phyloP scores from a whole-genome alignment of 2,888 invertebrate species.

The Sericinus montela region DNA sequence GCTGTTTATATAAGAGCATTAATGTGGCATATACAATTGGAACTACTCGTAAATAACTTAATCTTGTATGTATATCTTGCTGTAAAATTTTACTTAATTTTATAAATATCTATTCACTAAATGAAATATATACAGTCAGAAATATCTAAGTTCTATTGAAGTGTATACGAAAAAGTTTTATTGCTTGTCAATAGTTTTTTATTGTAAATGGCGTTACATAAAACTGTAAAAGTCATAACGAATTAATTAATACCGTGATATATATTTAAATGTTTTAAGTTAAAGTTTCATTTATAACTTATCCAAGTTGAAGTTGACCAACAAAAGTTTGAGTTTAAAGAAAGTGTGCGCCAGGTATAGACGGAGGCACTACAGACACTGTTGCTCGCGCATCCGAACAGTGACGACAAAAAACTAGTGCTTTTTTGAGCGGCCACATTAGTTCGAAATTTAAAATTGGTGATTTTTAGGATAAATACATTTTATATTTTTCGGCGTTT shows the following conservation, averaged over 20 bases:
- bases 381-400: conserved; percentile 42
- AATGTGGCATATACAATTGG: conserved; percentile 11
- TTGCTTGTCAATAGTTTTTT: no score
- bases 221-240: neutral
- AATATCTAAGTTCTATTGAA: neutral
- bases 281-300: conserved; percentile 15
- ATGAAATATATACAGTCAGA: neutral
- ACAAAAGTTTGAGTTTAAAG: conserved; percentile 53
- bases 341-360: conserved; percentile 41
- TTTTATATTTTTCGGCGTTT: neutral
- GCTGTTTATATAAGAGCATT: conserved; percentile 19
- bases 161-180: neutral
- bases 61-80: conserved; percentile 12
- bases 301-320: conserved; percentile 36
- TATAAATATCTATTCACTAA: neutral
- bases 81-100: neutral
- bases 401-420: conserved; percentile 39
- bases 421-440: conserved; percentile 12
- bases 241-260: neutral
- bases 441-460: conserved; percentile 3
- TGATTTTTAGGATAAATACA: neutral
- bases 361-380: conserved; percentile 33
- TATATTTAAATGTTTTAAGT: conserved; percentile 9
- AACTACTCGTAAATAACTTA: conserved; percentile 13
- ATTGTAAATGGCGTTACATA: no score